phyloP scores from a whole-genome alignment of 2,113 vertebrate genomes.

The Morone chrysops region DNA sequence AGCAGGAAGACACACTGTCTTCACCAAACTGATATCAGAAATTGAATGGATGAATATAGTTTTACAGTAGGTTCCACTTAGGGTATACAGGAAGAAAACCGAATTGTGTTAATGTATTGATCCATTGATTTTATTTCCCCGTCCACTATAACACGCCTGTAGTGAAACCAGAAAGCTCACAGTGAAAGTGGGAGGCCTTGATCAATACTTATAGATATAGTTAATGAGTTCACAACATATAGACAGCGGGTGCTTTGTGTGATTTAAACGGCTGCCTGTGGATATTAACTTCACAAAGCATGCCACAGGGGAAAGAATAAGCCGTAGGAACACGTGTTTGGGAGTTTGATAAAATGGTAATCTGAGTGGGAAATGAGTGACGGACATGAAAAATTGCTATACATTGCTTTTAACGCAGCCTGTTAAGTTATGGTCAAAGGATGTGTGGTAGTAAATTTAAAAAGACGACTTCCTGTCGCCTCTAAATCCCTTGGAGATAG shows the following conservation, averaged over 20 bases:
- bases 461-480: not conserved
- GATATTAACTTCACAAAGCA: constrained; percentile 10
- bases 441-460: not conserved
- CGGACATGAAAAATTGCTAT: not conserved
- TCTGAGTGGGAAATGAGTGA: too few relatives aligned
- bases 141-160: not conserved
- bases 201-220: not conserved
- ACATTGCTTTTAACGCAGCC: not conserved
- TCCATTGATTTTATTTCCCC: not conserved
- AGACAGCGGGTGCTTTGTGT: not conserved
- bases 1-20: not conserved
- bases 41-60: not conserved
- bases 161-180: not conserved
- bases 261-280: too few relatives aligned
- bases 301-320: not conserved
- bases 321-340: too few relatives aligned
- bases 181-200: too few relatives aligned
- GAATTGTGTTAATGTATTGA: not conserved
- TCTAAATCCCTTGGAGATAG: not conserved
- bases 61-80: not conserved
- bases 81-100: not conserved
- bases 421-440: not conserved
- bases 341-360: too few relatives aligned
- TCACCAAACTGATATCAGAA: not conserved
- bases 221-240: constrained; percentile 10